These are phyloP conservation scores for Pantelozetes paolii DNA, from an alignment of 2,888 invertebrate species.

Conservation along the genomic window DNA sequence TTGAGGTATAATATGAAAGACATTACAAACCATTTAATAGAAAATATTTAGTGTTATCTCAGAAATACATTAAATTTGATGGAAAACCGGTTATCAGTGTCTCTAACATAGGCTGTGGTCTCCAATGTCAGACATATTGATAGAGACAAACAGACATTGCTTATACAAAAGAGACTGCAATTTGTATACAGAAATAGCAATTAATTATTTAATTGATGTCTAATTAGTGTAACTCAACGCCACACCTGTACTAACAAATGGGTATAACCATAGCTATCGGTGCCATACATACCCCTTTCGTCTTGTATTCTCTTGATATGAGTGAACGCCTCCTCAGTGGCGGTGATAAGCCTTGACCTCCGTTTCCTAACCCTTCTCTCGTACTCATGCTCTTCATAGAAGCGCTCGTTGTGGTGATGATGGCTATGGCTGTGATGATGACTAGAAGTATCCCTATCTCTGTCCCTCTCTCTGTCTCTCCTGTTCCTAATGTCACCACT, in stretches of 20 bases:
- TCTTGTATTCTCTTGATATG: slow-evolving; percentile 79
- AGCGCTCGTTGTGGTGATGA: slow-evolving; percentile 83
- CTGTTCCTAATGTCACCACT: slow-evolving; percentile 60
- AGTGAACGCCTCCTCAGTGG: slow-evolving; percentile 96
- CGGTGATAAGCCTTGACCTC: slow-evolving; percentile 79
- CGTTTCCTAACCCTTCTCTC: slow-evolving; percentile 86
- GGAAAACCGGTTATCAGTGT: neutral
- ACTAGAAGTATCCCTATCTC: slow-evolving; percentile 61
- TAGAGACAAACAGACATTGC: too few species aligned
- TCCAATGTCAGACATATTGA: neutral
- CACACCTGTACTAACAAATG: too few species aligned
- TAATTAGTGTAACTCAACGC: neutral
- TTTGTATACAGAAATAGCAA: too few species aligned
- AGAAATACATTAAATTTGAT: neutral
- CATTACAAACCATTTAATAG: neutral
- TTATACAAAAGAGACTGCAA: too few species aligned
- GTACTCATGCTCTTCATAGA: slow-evolving; percentile 97
- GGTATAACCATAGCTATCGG: neutral
- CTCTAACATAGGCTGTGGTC: neutral
- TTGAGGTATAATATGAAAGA: neutral
- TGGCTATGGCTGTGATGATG: slow-evolving; percentile 40
- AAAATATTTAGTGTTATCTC: neutral
- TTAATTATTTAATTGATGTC: neutral
- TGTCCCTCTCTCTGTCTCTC: slow-evolving; percentile 60
- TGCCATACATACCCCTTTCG: slow-evolving; percentile 54